phyloP scores from a whole-genome alignment of 2,797 vertebrate genomes.

The Poliocrania exsul region DNA sequence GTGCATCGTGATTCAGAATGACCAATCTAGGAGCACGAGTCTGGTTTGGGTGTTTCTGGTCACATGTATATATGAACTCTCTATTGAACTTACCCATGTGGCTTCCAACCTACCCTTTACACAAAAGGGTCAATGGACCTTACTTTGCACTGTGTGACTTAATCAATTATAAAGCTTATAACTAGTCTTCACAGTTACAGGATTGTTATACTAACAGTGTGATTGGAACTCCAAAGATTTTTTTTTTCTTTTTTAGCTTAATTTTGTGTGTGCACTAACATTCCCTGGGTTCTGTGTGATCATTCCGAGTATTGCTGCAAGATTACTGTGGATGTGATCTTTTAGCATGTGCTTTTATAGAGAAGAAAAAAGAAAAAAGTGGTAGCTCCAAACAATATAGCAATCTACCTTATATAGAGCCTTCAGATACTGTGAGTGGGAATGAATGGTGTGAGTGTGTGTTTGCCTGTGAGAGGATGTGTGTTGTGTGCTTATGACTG shows the following conservation, averaged over 20 bases:
- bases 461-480: constrained; percentile 26
- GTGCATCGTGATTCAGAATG: constrained; percentile 96
- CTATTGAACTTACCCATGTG: constrained; percentile 78
- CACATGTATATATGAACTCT: constrained; percentile 78
- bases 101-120: constrained; percentile 82
- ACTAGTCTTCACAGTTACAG: constrained; percentile 83
- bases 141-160: constrained; percentile 88
- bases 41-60: constrained; percentile 77
- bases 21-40: constrained; percentile 81
- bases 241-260: constrained; percentile 74
- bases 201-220: constrained; percentile 86
- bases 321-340: constrained; percentile 84
- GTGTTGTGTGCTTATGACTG: background rate
- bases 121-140: constrained; percentile 79
- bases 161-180: constrained; percentile 84
- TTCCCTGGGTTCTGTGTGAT: constrained; percentile 86
- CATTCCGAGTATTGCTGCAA: constrained; percentile 83
- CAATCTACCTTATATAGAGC: constrained; percentile 88
- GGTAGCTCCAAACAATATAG: constrained; percentile 84
- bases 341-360: constrained; percentile 88
- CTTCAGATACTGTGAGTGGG: constrained; percentile 88
- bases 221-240: constrained; percentile 87
- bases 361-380: constrained; percentile 60
- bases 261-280: constrained; percentile 85
- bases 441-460: constrained; percentile 60